Base-by-base conservation (phyloP, 2,113 vertebrate species). In the Cromileptes altivelis region DNA sequence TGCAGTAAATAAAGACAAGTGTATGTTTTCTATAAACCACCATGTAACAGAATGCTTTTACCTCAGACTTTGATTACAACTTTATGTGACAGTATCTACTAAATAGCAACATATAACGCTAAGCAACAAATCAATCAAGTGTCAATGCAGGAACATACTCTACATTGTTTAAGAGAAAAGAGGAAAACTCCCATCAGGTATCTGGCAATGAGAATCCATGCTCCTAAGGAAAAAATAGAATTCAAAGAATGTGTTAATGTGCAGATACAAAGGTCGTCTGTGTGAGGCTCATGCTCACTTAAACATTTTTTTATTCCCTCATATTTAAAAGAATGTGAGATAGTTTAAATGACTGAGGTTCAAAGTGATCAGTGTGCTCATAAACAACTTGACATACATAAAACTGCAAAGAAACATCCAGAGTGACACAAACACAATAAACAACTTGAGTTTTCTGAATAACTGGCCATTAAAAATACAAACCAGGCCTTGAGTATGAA, bases 391-490 rank as follows among this genome's bases (percentile, higher is more conserved):
- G 8, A 60, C 56, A 72, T 58, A 8, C 6, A 45, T 33, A 56
- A 45, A 68, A 79, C 67, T 4, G 27, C 9, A 62, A 77, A 69
- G 53, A 68, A 64, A 10, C 49, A 84, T 49, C 8, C 52, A 52
- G 50, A 60, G 56, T 55, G 62, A 65, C 70, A 68, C 6, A 30
- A 37, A 27, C 19, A 78, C 27, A 25, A 87, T 73, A 88, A 83
- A 88, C 4, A 69, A 62, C 5, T 80, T 69, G 0, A n/a, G 70
- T 15, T 87, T 81, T 75, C n/a, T 56, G 70, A 61, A 70, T 74
- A 80, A 80, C 61, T 58, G 55, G 23, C 74, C 84, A 85, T 90
- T 88, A 90, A 75, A 75, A 68, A 76, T 10, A 81, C 33, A 86
- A 82, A 72, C 55, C 42, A 60, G 75, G 56, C 80, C 80, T 70